Evolutionary conservation across 1,140 invertebrate species (phyloP).

Genomic region (Lanistes nyassanus): DNA sequence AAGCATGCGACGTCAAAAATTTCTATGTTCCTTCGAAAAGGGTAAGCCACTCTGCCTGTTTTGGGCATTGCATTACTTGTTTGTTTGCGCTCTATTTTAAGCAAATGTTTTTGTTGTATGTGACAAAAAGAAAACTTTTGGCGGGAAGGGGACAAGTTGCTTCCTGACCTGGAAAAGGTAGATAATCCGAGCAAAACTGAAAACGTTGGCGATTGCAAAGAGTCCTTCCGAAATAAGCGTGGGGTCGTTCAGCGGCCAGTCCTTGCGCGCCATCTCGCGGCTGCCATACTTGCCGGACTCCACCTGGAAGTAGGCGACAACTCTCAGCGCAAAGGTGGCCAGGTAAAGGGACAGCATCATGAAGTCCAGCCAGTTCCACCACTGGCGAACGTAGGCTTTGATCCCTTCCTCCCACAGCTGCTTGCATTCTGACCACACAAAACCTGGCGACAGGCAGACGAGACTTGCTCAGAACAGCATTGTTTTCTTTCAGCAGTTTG

Average conservation of each 20-base stretch:
- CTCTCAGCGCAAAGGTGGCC: slow-evolving; percentile 67
- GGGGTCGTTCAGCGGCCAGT: slow-evolving; percentile 64
- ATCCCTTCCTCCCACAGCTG: slow-evolving; percentile 88
- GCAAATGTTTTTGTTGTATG: too few relatives aligned
- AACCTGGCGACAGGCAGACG: slow-evolving; percentile 72
- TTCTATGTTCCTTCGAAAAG: too few relatives aligned
- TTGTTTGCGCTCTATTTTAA: too few relatives aligned
- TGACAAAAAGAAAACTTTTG: too few relatives aligned
- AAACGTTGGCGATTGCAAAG: slow-evolving; percentile 66
- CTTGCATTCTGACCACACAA: slow-evolving; percentile 89
- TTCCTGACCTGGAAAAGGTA: slow-evolving; percentile 69
- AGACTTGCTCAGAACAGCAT: too few relatives aligned
- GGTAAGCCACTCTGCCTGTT: too few relatives aligned
- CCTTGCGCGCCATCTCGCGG: slow-evolving; percentile 47
- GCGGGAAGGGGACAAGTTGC: too few relatives aligned
- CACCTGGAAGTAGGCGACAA: slow-evolving; percentile 60
- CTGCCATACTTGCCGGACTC: slow-evolving; percentile 58
- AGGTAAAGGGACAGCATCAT: slow-evolving; percentile 75
- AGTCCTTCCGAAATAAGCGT: slow-evolving; percentile 65
- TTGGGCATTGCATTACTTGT: too few relatives aligned
- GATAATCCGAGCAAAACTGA: slow-evolving; percentile 67
- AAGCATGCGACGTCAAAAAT: too few relatives aligned
- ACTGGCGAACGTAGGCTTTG: slow-evolving; percentile 88
- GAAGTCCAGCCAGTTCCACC: slow-evolving; percentile 98
- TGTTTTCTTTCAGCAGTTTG: too few relatives aligned